Conservation (phyloP, 2,797 vertebrate genomes). For the Lophius americanus region DNA sequence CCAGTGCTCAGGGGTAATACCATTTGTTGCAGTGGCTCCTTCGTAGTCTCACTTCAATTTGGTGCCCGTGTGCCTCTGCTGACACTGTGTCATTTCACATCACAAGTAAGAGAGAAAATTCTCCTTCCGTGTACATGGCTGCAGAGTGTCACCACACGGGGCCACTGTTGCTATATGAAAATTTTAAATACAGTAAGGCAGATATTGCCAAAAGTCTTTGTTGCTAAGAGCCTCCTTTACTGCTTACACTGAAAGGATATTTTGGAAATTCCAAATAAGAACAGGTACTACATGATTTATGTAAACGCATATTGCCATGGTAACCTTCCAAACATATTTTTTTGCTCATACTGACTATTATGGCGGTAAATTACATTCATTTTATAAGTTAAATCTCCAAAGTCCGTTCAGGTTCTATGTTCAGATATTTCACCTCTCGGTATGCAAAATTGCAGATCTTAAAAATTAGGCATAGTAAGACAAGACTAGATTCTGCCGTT, state of each 20-base stretch:
- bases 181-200: constrained; percentile 10
- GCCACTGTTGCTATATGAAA: constrained; percentile 69
- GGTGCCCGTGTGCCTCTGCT: constrained; percentile 2
- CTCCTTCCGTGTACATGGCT: constrained; percentile 25
- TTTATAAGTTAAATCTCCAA: not conserved
- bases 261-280: not conserved
- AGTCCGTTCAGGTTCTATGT: not conserved
- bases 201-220: constrained; percentile 17
- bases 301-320: not conserved
- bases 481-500: constrained; percentile 37
- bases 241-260: not conserved
- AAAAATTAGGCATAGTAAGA: constrained; percentile 13
- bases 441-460: not conserved
- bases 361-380: not conserved
- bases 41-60: constrained; percentile 28
- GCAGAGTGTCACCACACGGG: constrained; percentile 60
- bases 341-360: not conserved
- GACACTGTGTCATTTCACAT: constrained; percentile 21
- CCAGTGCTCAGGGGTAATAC: constrained; percentile 30
- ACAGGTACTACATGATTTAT: not conserved
- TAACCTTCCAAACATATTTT: not conserved
- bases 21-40: constrained; percentile 27
- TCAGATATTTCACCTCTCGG: constrained; percentile 8
- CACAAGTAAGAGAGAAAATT: constrained; percentile 32
- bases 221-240: constrained; percentile 2